phyloP scores from a whole-genome alignment of 1,140 invertebrate genomes.

The Medauroidea extradentata region DNA sequence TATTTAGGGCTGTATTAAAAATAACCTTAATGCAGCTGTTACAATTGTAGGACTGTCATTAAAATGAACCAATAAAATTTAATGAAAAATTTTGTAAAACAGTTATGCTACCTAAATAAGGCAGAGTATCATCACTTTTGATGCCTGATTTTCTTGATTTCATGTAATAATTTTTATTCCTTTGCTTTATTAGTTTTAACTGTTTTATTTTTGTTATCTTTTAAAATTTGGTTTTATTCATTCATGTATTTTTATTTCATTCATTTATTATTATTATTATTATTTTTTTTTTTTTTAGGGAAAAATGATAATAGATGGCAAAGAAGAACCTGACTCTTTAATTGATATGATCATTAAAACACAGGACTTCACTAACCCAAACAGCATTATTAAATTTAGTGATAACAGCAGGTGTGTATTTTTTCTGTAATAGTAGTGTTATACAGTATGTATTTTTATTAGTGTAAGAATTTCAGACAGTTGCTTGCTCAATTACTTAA shows the following conservation, averaged over 20 bases:
- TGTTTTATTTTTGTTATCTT: not conserved
- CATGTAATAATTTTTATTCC: slow-evolving; percentile 28
- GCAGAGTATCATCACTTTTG: too few species aligned
- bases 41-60: too few species aligned
- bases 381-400: slow-evolving; percentile 96
- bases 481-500: not conserved
- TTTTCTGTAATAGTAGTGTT: slow-evolving; percentile 10
- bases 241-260: too few species aligned
- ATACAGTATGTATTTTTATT: not conserved
- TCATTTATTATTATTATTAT: not conserved
- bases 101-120: too few species aligned
- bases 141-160: too few species aligned
- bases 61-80: too few species aligned
- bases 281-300: slow-evolving; percentile 60
- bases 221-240: too few species aligned
- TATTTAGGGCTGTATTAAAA: too few species aligned
- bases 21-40: too few species aligned
- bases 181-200: too few species aligned
- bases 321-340: slow-evolving; percentile 71
- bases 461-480: not conserved
- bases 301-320: slow-evolving; percentile 78
- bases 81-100: too few species aligned
- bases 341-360: slow-evolving; percentile 92
- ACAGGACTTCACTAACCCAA: slow-evolving; percentile 77
- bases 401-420: slow-evolving; percentile 85